Base-by-base conservation (phyloP, 92 coral and sea anemone genomes). In the Heteractis magnifica region DNA sequence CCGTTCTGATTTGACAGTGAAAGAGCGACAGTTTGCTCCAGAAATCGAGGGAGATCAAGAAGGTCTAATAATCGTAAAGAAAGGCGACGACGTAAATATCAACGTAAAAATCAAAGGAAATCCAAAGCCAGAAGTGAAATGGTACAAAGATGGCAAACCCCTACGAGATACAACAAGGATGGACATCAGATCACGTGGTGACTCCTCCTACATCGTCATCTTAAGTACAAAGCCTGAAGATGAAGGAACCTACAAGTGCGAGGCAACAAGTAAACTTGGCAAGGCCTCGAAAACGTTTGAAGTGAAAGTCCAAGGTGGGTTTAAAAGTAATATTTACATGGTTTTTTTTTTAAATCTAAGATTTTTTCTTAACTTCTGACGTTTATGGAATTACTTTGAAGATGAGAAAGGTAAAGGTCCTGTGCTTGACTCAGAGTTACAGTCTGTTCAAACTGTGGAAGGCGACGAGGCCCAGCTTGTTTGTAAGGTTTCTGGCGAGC, bases 121-220 rank as follows among this genome's bases (percentile, higher is more conserved):
- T 79, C 99, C 99, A 34, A 89, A 78, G 18, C 98, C 99, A 51
- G 91, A 90, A 13, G 92, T 97, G 5, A 95, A 89, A 49, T 97
- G 99, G 99, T 97, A 94, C 88, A 94, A 94, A 78, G 97, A 94
- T 70, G 92, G 91, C 81, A 90, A 84, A 79, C 84, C 85, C 49
- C 78, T 97, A 34, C 90, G 91, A 14, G 94, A 94, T 72, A 86
- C 89, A 49, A 89, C 84, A 49, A 83, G 93, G 51, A 82, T 97
- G 72, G 98, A 94, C 71, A 91, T 97, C 80, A 84, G 92, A 15
- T 91, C 92, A 4, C 93, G 98, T 19, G 98, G 94, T 55, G 93
- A 88, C 83, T 91, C 93, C 56, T 82, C 89, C 82, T 90, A 87
- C 55, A 87, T 97, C 76, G 88, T 89, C 59, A 97, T 97, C 79